Evolutionary conservation across 1,140 invertebrate species (phyloP), one percentile per base, ranked within the genome.

Genomic region (Sycobia sp.): DNA sequence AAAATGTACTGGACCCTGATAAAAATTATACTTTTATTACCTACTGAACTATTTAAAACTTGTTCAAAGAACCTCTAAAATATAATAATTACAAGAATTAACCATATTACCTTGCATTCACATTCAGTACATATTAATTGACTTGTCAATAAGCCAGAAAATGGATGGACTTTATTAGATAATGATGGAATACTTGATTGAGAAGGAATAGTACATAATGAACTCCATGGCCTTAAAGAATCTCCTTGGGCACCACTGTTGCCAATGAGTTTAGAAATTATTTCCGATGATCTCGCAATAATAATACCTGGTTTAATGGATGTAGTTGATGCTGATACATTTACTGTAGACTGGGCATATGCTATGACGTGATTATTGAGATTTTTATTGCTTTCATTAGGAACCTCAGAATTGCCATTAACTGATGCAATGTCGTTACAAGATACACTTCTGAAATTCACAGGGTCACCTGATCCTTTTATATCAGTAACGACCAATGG

Each of bases 51-150:
- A 41, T 34, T 32, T 38, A 46, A 56, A 41, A 38, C 0, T 3
- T 38, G n/a, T n/a, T n/a, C n/a, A n/a, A n/a, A n/a, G n/a, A n/a
- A n/a, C n/a, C n/a, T n/a, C n/a, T 39, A 51, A 50, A 36, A 46
- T 36, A 46, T 29, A 58, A 32, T 57, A 16, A 70, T 56, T 27
- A 66, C 47, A 32, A 25, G 22, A 23, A 53, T 49, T 32, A 39
- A 10, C 36, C 63, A 65, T 62, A n/a, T 70, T 73, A 91, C 90
- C 84, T 92, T 93, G 76, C 86, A 87, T 16, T 87, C 86, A 81
- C 93, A 95, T 27, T 86, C 85, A 23, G 88, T 89, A 76, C 94
- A 96, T 62, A 90, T 86, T 36, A 94, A 84, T 74, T 94, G 90
- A 70, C 90, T 92, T 63, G 92, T 92, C 56, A 94, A 83, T n/a